Evolutionary conservation across 2,113 vertebrate species (phyloP).

Genomic region (Dromiciops gliroides): DNA sequence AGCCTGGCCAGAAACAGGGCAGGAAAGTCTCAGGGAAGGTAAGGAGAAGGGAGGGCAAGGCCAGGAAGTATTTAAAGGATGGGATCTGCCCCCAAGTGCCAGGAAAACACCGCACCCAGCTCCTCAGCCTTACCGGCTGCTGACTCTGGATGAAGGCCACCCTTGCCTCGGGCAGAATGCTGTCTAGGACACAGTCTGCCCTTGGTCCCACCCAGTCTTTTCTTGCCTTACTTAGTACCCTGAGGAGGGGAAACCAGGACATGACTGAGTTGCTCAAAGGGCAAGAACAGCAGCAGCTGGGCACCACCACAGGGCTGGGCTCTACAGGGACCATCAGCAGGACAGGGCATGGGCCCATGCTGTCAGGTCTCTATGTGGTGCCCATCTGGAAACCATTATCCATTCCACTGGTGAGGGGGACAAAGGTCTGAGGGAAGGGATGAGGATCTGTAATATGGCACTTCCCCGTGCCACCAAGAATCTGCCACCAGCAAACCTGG

Average conservation of each 20-base stretch:
- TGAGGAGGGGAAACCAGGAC: background rate
- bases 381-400: background rate
- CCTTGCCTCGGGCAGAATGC: background rate
- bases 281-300: background rate
- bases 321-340: background rate
- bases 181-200: background rate
- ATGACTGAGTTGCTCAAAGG: background rate
- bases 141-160: background rate
- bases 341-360: background rate
- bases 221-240: background rate
- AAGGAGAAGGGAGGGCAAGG: background rate
- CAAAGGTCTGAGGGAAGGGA: background rate
- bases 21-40: background rate
- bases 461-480: background rate
- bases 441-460: background rate
- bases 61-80: background rate
- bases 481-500: background rate
- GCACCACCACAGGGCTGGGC: background rate
- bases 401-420: background rate
- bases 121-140: background rate
- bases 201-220: conserved; percentile 9
- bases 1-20: background rate
- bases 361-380: background rate
- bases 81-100: background rate
- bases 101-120: background rate